These are phyloP conservation scores for Chelonoidis abingdonii DNA, from an alignment of 2,113 vertebrate genomes.

Conservation along the genomic window DNA sequence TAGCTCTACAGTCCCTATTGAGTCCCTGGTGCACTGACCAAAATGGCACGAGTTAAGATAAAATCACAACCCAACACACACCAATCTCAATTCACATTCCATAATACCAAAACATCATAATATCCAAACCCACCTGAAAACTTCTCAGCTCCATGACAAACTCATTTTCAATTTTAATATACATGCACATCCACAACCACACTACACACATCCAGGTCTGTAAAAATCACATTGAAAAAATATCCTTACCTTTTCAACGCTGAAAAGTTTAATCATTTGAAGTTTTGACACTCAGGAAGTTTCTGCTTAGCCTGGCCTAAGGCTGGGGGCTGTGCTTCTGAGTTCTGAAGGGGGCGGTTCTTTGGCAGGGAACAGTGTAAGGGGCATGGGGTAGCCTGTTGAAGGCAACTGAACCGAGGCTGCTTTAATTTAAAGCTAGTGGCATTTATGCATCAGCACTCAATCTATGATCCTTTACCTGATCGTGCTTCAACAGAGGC, in stretches of 20 bases:
- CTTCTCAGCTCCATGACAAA: slow-evolving; percentile 3
- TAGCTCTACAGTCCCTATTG: neutral
- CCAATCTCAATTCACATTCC: neutral
- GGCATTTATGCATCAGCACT: slow-evolving; percentile 49
- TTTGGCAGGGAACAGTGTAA: neutral
- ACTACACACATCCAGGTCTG: neutral
- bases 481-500: slow-evolving; percentile 60
- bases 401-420: neutral
- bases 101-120: neutral
- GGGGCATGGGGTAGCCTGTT: neutral
- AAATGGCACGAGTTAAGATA: neutral
- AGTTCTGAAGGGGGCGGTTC: neutral
- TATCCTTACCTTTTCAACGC: neutral
- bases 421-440: slow-evolving; percentile 49
- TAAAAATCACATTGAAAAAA: neutral
- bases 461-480: slow-evolving; percentile 61
- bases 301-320: neutral
- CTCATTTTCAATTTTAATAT: neutral
- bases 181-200: fast-evolving
- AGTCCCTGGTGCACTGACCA: neutral
- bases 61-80: neutral
- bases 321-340: neutral
- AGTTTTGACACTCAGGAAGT: neutral
- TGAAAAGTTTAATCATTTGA: neutral
- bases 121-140: neutral